phyloP scores from a whole-genome alignment of 2,113 vertebrate species.

The Amazona vittata region DNA sequence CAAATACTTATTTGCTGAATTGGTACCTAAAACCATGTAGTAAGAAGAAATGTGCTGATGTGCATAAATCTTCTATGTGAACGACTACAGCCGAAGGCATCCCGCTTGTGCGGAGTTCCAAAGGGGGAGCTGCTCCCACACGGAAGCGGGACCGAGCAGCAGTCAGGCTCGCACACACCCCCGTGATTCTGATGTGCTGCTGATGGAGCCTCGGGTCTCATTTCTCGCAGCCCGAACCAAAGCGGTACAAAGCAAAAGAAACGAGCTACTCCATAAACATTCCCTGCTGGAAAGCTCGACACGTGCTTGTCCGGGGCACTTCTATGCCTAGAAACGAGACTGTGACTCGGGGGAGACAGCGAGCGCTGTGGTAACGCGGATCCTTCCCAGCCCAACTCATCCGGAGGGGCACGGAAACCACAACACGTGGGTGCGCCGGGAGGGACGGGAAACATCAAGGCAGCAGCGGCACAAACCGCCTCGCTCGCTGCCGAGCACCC shows the following conservation, averaged over 20 bases:
- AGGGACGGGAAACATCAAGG: fast-evolving
- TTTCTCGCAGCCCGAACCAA: fast-evolving
- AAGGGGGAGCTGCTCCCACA: fast-evolving
- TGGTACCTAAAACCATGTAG: not conserved
- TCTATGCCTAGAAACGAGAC: not conserved
- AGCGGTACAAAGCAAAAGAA: not conserved
- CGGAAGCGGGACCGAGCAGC: fast-evolving
- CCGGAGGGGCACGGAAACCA: not conserved
- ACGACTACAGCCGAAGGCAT: not conserved
- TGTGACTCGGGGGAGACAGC: fast-evolving
- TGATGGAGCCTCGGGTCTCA: fast-evolving
- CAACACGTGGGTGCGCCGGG: fast-evolving
- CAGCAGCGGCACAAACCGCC: fast-evolving
- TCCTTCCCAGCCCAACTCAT: fast-evolving
- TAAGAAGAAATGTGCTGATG: not conserved
- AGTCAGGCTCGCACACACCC: fast-evolving
- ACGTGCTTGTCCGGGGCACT: fast-evolving
- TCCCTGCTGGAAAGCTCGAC: not conserved
- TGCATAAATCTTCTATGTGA: not conserved
- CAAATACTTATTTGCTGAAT: not conserved
- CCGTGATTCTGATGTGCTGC: fast-evolving
- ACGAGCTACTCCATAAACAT: fast-evolving
- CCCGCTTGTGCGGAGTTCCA: not conserved
- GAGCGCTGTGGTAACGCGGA: not conserved
- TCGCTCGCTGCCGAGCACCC: fast-evolving